Evolutionary conservation across 1,140 invertebrate genomes (phyloP), one percentile per base, ranked within the genome.

Genomic region (Galleria mellonella): DNA sequence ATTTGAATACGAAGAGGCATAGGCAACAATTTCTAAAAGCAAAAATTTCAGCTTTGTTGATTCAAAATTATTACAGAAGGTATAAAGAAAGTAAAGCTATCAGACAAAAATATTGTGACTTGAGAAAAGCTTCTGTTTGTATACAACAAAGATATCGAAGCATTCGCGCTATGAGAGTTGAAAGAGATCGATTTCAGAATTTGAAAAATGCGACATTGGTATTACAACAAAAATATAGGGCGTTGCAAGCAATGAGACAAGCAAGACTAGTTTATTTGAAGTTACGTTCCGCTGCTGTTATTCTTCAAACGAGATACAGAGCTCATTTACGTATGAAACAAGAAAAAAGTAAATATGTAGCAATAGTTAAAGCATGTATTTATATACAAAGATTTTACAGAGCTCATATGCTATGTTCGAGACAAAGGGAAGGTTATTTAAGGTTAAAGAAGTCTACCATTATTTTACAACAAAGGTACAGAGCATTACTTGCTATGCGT

Each of bases 201-300:
- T 46, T 86, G 11, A 75, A 78, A 43, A 40, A 54, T 9, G 70
- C 83, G 6, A 72, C 72, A 14, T 52, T 85, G 9, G 33, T 56
- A 0, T 54, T 92, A n/a, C 91, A 92, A 61, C 54, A 43, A 1
- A 84, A 75, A 45, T 91, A 77, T 62, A 86, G 83, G 50, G 79
- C 83, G 11, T 51, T 79, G 36, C 58, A 51, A 4, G 47, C 67
- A 36, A 67, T 82, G 56, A 75, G 61, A 35, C 43, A 32, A 38
- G 31, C 52, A 13, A 55, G 58, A 46, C 38, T 39, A 27, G 43
- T 38, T 0, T 65, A 54, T 35, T 15, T 45, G 51, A 51, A 54
- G 17, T 42, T 45, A 47, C 49, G 31, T 9, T 32, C 47, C 13
- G 35, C 64, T 13, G 35, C 51, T 12, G 48, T 57, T 7, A 36